Conservation (phyloP, 2,797 vertebrate genomes). For the Gymnopithys bicolor region DNA sequence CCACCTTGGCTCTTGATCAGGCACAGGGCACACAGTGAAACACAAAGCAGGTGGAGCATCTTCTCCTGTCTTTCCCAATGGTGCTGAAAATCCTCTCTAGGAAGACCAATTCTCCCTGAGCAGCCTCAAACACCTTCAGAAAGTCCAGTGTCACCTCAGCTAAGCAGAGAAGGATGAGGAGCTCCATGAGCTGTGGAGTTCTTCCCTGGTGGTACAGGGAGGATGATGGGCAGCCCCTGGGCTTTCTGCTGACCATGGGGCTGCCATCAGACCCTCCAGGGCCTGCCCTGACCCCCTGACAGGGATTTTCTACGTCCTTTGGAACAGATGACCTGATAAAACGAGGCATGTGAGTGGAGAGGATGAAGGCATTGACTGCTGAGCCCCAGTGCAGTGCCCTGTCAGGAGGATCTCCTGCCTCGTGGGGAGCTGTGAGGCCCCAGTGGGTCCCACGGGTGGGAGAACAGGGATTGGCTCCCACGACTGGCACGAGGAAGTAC, state of each 20-base stretch:
- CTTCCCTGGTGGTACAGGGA: not conserved
- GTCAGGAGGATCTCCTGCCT: not conserved
- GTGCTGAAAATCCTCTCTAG: not conserved
- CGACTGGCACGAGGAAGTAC: fast-evolving
- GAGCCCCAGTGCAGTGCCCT: not conserved
- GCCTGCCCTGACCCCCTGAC: not conserved
- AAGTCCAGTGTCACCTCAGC: not conserved
- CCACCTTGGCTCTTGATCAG: not conserved
- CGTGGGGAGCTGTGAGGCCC: fast-evolving
- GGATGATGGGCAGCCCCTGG: not conserved
- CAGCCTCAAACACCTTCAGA: not conserved
- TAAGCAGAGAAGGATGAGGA: not conserved
- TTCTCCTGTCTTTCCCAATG: not conserved
- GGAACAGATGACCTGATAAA: not conserved
- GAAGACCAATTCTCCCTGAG: not conserved
- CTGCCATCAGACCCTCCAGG: not conserved
- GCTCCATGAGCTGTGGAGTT: not conserved
- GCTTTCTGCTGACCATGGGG: not conserved
- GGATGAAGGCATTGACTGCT: not conserved
- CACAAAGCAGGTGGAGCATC: not conserved
- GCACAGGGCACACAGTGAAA: not conserved
- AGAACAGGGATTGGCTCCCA: not conserved
- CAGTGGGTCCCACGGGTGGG: not conserved
- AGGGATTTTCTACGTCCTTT: not conserved
- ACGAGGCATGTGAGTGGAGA: not conserved